phyloP scores from a whole-genome alignment of 2,888 invertebrate genomes.

The Aporophyla lueneburgensis region DNA sequence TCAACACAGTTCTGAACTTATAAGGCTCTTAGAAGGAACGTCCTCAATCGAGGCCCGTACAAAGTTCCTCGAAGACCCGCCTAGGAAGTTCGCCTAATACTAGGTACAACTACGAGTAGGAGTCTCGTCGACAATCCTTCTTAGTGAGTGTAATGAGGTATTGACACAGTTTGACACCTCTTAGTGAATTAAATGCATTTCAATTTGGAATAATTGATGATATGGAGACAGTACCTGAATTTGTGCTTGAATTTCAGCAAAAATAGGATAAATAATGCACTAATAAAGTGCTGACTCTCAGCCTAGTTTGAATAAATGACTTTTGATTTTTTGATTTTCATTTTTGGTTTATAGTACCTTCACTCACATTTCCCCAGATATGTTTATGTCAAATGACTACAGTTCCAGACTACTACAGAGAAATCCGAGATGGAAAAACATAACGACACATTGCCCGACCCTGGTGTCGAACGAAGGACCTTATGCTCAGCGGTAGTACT shows the following conservation, averaged over 20 bases:
- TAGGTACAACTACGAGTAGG: neutral
- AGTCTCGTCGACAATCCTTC: slow-evolving; percentile 19
- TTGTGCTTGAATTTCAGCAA: neutral
- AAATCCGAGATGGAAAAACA: too few relatives aligned
- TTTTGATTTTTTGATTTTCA: too few relatives aligned
- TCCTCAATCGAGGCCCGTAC: neutral
- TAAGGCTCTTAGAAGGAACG: slow-evolving; percentile 27
- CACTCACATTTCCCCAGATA: too few relatives aligned
- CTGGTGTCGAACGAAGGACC: too few relatives aligned
- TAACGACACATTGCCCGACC: too few relatives aligned
- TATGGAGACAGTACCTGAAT: neutral
- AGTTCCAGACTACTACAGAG: too few relatives aligned
- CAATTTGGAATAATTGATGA: slow-evolving; percentile 10
- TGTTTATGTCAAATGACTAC: too few relatives aligned
- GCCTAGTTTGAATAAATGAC: too few relatives aligned
- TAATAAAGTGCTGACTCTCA: too few relatives aligned
- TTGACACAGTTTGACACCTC: slow-evolving; percentile 12
- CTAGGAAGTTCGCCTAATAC: slow-evolving; percentile 26
- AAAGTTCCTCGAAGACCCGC: slow-evolving; percentile 29
- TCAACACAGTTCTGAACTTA: neutral
- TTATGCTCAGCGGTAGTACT: too few relatives aligned
- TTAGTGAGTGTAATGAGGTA: slow-evolving; percentile 31
- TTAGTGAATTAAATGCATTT: slow-evolving; percentile 4
- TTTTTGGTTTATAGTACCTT: too few relatives aligned
- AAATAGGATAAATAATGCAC: too few relatives aligned